phyloP scores from a whole-genome alignment of 2,888 invertebrate species.

The Aquatica leii region DNA sequence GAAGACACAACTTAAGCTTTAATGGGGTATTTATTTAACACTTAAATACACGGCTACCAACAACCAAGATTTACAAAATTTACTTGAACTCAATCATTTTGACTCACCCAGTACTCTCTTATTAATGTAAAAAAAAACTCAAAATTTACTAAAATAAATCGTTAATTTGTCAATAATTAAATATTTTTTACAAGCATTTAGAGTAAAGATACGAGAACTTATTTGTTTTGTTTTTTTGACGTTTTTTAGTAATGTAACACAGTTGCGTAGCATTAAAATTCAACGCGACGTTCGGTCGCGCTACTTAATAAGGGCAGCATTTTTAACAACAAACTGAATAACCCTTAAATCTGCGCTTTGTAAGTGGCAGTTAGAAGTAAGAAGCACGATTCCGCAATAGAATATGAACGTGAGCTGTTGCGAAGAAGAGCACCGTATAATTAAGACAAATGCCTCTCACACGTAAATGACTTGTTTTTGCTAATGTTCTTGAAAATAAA shows the following conservation, averaged over 20 bases:
- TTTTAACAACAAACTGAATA: conserved; percentile 36
- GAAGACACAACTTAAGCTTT: no score
- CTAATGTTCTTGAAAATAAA: conserved; percentile 35
- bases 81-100: no score
- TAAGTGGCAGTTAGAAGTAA: conserved; percentile 36
- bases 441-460: conserved; percentile 43
- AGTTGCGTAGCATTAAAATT: conserved; percentile 27
- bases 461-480: conserved; percentile 44
- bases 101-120: no score
- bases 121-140: no score
- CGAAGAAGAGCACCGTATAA: conserved; percentile 39
- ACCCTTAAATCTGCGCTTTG: conserved; percentile 36
- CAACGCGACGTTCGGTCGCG: conserved; percentile 24
- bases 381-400: conserved; percentile 39
- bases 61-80: no score
- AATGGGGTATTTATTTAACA: no score
- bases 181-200: no score
- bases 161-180: no score
- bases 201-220: no score
- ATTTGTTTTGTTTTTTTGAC: no score
- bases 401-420: conserved; percentile 37
- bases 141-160: no score
- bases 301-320: conserved; percentile 35
- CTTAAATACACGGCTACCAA: no score
- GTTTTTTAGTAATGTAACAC: not conserved